These are phyloP conservation scores for Chymomyza caudatula DNA, from an alignment of 2,888 invertebrate genomes.

Conservation along the genomic window DNA sequence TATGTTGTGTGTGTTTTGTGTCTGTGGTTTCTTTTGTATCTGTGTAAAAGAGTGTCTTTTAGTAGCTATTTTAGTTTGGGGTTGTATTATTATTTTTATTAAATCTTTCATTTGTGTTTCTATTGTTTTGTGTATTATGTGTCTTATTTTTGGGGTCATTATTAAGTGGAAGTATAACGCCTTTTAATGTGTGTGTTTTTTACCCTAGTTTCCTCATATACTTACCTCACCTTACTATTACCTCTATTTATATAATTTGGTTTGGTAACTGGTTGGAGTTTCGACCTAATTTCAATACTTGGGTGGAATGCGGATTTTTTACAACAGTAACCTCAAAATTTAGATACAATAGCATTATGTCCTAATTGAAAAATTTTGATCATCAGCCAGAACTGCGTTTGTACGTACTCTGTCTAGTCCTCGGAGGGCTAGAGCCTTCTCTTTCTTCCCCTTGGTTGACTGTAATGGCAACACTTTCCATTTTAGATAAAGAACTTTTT, in stretches of 20 bases:
- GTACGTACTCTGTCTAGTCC: constrained; percentile 65
- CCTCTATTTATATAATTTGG: constrained; percentile 29
- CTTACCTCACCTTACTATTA: constrained; percentile 44
- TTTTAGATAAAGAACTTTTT: background rate
- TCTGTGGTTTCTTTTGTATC: constrained; percentile 74
- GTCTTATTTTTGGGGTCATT: constrained; percentile 58
- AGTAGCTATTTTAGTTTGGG: constrained; percentile 36
- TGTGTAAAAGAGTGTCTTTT: constrained; percentile 71
- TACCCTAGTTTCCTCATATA: constrained; percentile 35
- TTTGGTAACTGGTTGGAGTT: constrained; percentile 23
- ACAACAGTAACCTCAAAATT: background rate
- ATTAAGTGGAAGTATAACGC: constrained; percentile 74
- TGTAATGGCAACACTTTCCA: background rate
- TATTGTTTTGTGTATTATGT: constrained; percentile 70
- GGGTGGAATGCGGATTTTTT: background rate
- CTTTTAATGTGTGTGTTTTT: constrained; percentile 58
- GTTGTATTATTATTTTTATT: constrained; percentile 23
- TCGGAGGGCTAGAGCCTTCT: constrained; percentile 31
- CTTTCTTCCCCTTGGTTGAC: constrained; percentile 11
- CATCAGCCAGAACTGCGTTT: background rate
- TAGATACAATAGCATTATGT: background rate
- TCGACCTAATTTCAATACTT: background rate
- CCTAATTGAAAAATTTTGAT: background rate
- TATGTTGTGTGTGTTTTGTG: constrained; percentile 78
- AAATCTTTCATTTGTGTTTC: constrained; percentile 32